Conservation (phyloP, 2,888 invertebrate species). For the Rhyacophila evoluta region DNA sequence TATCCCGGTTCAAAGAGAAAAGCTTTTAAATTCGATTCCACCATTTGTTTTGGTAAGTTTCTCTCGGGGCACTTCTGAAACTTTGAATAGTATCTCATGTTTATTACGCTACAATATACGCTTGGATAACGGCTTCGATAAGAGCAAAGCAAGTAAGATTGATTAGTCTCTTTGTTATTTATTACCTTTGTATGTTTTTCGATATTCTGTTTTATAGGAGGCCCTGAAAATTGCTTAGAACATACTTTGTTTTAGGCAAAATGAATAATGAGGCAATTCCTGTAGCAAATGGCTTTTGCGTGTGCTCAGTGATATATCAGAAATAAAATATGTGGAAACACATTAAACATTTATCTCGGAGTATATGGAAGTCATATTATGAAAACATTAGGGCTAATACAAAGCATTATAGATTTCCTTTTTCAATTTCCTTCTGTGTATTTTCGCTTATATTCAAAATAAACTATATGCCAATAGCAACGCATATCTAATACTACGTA, state of each 20-base stretch:
- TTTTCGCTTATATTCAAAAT: neutral
- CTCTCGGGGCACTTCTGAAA: no score
- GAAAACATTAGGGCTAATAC: constrained; percentile 11
- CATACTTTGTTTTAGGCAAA: neutral
- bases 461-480: neutral
- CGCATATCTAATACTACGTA: neutral
- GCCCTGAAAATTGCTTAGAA: neutral
- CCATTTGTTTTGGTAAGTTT: no score
- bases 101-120: no score
- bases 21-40: no score
- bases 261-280: constrained; percentile 24
- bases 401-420: neutral
- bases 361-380: constrained; percentile 19
- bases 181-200: neutral
- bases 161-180: no score
- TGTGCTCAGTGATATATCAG: constrained; percentile 19
- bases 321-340: constrained; percentile 24
- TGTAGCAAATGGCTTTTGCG: constrained; percentile 24
- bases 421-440: constrained; percentile 1
- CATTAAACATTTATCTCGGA: constrained; percentile 16
- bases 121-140: no score
- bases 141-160: no score
- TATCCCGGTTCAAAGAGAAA: no score
- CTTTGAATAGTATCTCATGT: no score
- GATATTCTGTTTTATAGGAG: neutral